Percentiles rank a stretch among this genome's conserved stretches.
These are phyloP conservation scores for Periphyllus acericola DNA, from an alignment of 2,888 invertebrate species.

Conservation along the genomic window DNA sequence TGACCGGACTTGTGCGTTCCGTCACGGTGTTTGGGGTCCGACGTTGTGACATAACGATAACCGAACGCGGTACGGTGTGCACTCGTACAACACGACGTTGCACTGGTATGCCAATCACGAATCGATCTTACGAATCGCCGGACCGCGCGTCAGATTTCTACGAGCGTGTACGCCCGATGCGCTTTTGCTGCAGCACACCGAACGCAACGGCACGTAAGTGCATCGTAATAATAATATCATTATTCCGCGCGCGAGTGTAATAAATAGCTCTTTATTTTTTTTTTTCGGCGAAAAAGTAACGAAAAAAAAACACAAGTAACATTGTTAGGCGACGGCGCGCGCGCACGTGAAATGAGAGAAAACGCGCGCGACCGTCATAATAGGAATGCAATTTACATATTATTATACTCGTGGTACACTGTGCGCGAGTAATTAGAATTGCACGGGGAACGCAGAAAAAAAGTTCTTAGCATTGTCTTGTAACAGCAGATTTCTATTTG, in stretches of 20 bases:
- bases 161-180: not conserved
- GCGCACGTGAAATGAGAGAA: slow-evolving; percentile 39
- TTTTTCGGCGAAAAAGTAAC: not conserved
- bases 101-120: too few species aligned
- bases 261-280: slow-evolving; percentile 4
- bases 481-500: not conserved
- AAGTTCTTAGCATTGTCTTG: not conserved
- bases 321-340: not conserved
- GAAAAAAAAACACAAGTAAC: slow-evolving; percentile 16
- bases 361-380: slow-evolving; percentile 9
- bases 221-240: not conserved
- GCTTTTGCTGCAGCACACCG: not conserved
- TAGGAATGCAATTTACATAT: slow-evolving; percentile 43
- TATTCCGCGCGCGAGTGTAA: not conserved
- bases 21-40: too few species aligned
- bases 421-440: slow-evolving; percentile 5
- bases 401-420: not conserved
- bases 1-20: too few species aligned
- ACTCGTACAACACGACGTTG: too few species aligned
- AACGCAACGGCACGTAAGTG: not conserved
- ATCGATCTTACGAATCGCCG: not conserved
- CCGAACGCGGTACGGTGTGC: too few species aligned
- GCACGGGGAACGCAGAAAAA: slow-evolving; percentile 1
- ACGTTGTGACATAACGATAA: too few species aligned
- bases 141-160: not conserved